Conservation (phyloP, 1,140 invertebrate genomes). For the Pseudobourletiella spinata region DNA sequence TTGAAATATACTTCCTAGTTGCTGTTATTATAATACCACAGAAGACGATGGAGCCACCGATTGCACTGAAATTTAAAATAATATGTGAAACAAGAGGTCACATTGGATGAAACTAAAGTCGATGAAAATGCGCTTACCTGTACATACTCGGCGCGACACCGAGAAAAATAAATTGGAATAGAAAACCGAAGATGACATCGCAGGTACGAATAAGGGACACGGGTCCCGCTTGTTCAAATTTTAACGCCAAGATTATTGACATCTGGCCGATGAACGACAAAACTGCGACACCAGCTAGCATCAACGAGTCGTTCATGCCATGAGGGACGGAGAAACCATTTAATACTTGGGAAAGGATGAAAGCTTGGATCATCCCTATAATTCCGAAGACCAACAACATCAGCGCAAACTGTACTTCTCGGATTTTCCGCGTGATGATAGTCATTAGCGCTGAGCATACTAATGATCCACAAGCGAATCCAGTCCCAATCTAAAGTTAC, state of each 20-base stretch:
- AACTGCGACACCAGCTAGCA: constrained; percentile 70
- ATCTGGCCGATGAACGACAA: constrained; percentile 53
- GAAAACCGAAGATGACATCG: constrained; percentile 20
- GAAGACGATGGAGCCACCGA: no score
- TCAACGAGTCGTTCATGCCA: constrained; percentile 70
- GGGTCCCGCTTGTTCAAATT: constrained; percentile 14
- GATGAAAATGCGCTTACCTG: no score
- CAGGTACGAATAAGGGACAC: constrained; percentile 18
- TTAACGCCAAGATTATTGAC: constrained; percentile 16
- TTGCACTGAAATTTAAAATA: no score
- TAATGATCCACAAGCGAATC: constrained; percentile 27
- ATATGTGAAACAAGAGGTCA: no score
- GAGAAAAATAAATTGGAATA: constrained; percentile 23
- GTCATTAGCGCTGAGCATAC: constrained; percentile 24
- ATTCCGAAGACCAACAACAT: constrained; percentile 30
- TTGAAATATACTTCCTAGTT: no score
- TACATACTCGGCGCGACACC: constrained; percentile 1
- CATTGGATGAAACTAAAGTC: no score
- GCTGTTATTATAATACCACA: no score
- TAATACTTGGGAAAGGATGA: constrained; percentile 12
- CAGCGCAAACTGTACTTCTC: constrained; percentile 31
- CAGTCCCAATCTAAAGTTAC: constrained; percentile 29
- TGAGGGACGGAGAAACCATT: constrained; percentile 2
- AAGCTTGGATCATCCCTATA: constrained; percentile 24
- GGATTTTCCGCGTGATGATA: constrained; percentile 31